Evolutionary conservation across 1,140 invertebrate species (phyloP).

Genomic region (Drosophila gunungcola): DNA sequence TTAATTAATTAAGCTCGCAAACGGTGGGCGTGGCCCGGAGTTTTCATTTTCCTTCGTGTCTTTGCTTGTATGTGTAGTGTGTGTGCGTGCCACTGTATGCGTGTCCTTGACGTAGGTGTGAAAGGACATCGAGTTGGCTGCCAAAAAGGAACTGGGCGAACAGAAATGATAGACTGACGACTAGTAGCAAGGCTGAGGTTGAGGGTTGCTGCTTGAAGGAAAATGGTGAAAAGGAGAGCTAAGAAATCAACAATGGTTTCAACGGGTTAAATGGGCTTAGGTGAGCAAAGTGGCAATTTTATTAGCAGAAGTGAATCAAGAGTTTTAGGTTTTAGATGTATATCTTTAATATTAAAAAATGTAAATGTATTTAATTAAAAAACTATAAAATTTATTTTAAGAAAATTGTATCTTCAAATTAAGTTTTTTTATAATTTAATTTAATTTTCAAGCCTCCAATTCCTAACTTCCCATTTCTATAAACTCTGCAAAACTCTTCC

Average conservation of each 20-base stretch:
- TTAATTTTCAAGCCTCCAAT: not conserved
- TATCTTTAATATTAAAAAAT: too few relatives aligned
- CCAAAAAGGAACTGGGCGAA: slow-evolving; percentile 61
- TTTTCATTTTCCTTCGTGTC: not conserved
- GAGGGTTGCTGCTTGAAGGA: not conserved
- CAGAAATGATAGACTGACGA: slow-evolving; percentile 39
- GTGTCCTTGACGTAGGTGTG: slow-evolving; percentile 54
- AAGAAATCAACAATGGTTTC: slow-evolving; percentile 6
- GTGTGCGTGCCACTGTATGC: slow-evolving; percentile 6
- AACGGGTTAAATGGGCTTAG: slow-evolving; percentile 5
- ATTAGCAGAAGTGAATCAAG: too few relatives aligned
- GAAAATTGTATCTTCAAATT: too few relatives aligned
- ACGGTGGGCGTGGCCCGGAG: slow-evolving; percentile 20
- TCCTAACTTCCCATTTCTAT: not conserved
- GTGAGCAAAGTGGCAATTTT: not conserved
- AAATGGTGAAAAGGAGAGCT: not conserved
- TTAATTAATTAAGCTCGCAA: slow-evolving; percentile 67
- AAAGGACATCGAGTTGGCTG: slow-evolving; percentile 59
- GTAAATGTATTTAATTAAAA: not conserved
- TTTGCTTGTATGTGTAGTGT: slow-evolving; percentile 1
- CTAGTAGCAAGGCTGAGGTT: slow-evolving; percentile 4
- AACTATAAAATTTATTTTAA: not conserved
- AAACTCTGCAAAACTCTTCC: not conserved
- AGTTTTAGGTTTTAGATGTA: too few relatives aligned
- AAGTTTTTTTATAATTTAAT: not conserved